These are phyloP conservation scores for Condylura cristata DNA, from an alignment of 2,113 vertebrate genomes.

Conservation along the genomic window DNA sequence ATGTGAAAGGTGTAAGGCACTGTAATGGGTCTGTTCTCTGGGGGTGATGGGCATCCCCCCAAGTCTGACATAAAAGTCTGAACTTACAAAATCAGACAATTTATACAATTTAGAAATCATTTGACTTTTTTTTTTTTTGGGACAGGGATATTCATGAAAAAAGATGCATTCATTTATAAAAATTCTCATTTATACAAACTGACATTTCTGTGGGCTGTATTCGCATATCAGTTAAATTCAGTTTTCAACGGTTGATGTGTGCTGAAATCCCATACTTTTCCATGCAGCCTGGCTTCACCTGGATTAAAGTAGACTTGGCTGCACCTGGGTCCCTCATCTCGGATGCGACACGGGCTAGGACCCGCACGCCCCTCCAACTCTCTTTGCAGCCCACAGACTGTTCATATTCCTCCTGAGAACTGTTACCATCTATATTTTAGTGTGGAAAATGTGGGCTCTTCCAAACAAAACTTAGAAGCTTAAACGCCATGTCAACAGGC, in stretches of 20 bases:
- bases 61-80: neutral
- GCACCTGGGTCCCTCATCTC: too few species aligned
- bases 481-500: fast-evolving
- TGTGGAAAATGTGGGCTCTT: neutral
- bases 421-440: neutral
- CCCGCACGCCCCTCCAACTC: neutral
- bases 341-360: neutral
- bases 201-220: neutral
- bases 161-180: neutral
- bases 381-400: neutral
- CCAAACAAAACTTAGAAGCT: neutral
- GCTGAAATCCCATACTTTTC: neutral
- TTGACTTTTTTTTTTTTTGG: neutral
- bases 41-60: neutral
- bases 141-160: neutral
- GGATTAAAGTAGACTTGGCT: neutral
- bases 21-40: neutral
- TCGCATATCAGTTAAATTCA: neutral
- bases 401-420: too few species aligned
- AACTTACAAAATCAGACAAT: neutral
- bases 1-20: neutral
- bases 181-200: neutral
- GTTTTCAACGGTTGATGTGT: neutral
- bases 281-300: neutral
- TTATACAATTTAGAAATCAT: conserved; percentile 1